Conservation (phyloP, 1,140 invertebrate genomes). For the Drosophila chauvacae region DNA sequence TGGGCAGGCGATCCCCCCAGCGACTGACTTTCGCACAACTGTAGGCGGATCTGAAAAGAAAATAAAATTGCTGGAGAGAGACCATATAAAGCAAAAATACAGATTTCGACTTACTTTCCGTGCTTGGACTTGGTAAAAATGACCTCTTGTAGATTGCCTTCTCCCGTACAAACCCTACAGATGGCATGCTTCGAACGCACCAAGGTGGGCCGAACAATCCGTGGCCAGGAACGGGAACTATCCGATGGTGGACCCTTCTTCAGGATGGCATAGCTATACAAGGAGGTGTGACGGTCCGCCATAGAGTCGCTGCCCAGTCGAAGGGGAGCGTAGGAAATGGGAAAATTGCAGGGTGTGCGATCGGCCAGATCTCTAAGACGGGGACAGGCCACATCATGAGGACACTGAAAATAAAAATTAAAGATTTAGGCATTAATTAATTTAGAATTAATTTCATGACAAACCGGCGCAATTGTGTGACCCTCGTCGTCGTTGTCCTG, state of each 20-base stretch:
- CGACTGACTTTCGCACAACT: slow-evolving; percentile 88
- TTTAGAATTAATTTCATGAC: slow-evolving; percentile 3
- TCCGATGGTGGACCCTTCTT: slow-evolving; percentile 89
- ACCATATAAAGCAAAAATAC: background rate
- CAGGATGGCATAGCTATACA: slow-evolving; percentile 91
- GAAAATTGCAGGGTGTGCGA: slow-evolving; percentile 92
- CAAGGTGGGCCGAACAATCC: slow-evolving; percentile 89
- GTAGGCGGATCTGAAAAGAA: slow-evolving; percentile 86
- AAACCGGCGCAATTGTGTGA: slow-evolving; percentile 91
- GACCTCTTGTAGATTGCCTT: slow-evolving; percentile 91
- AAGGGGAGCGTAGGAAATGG: slow-evolving; percentile 87
- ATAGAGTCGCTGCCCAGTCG: slow-evolving; percentile 84
- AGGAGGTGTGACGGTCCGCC: slow-evolving; percentile 85
- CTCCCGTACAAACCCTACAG: slow-evolving; percentile 91
- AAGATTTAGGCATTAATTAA: too few species aligned
- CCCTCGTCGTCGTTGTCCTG: slow-evolving; percentile 61
- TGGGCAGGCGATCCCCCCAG: slow-evolving; percentile 91
- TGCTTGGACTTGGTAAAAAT: slow-evolving; percentile 91
- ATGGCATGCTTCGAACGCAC: slow-evolving; percentile 89
- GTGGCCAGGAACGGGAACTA: slow-evolving; percentile 89
- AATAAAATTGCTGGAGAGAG: background rate
- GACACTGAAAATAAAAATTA: slow-evolving; percentile 87
- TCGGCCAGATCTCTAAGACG: slow-evolving; percentile 85
- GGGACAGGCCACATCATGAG: slow-evolving; percentile 92
- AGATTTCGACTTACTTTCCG: slow-evolving; percentile 86